Evolutionary conservation across 2,797 vertebrate species (phyloP), one percentile per base, ranked within the genome.

Genomic region (Acanthiza pusilla): DNA sequence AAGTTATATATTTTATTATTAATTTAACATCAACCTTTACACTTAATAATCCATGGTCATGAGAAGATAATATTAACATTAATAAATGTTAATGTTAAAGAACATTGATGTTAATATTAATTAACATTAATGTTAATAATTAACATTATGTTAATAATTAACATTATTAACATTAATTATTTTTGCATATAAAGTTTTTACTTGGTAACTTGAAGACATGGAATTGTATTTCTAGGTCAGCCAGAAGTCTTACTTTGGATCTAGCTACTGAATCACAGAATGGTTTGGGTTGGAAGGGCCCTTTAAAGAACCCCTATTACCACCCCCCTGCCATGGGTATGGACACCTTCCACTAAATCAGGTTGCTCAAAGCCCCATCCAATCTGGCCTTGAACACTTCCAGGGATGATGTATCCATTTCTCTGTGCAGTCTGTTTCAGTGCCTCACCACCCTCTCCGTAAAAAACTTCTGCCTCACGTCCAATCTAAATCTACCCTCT

Each of bases 301-400:
- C 25, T 71, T 72, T 34, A 61, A 71, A 62, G 21, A 48, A 9
- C 19, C 57, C 2, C 20, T 19, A 45, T 34, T 34, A 65, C 20
- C 20, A 81, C 50, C 1, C 0, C 5, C 38, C 4, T 5, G 42
- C 36, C 40, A 70, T 1, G 0, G 9, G 32, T 11, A 62, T 2
- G 4, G 17, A n/a, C 34, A 78, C 3, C 26, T 66, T 62, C 25
- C 68, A 15, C 45, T 48, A 70, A 3, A 63, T 5, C 48, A 67
- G 2, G 19, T 1, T 42, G 25, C 34, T 55, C 25, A 54, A 80
- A 88, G 62, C 4, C 40, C 65, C 4, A 5, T 16, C 32, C 45
- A 88, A 19, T 17, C 16, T 3, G 1, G 18, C 15, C 16, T 13
- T 34, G 11, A 80, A 73, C 9, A 51, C 5, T 67, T 47, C 13